Evolutionary conservation across 1,140 invertebrate species (phyloP), one percentile per base, ranked within the genome.

Genomic region (Calycopis cecrops): DNA sequence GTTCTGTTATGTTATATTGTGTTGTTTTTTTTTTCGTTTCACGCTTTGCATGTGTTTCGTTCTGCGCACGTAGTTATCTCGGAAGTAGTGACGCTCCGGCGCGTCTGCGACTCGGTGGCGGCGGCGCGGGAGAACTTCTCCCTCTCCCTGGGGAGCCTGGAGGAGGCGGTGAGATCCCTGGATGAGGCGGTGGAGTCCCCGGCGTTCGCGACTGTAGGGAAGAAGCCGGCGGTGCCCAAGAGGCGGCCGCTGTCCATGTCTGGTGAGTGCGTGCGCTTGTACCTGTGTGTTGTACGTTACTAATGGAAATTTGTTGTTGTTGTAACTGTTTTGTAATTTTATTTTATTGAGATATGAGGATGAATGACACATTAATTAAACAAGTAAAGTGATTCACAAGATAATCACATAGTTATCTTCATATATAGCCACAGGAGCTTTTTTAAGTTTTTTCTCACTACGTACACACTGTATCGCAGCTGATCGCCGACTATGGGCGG

Each of bases 221-320:
- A 88, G 61, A 88, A 88, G 55, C 87, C 87, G 0, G 79, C 81
- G 11, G 80, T 89, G 52, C 87, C 88, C 8, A 90, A 89, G 62
- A 78, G 88, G 35, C 79, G 91, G 37, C 91, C 91, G 9, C 79
- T 91, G 7, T 91, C 90, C 14, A 84, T 86, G 83, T 65, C 72
- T 52, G 80, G 80, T 85, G 44, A 65, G 76, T 42, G 9, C 38
- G 17, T 28, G 21, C 21, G 2, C 21, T 28, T 2, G 21, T 28
- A 6, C 2, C 21, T 28, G 21, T 3, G 21, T 28, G 21, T 28
- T 28, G 21, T 28, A 28, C 6, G 2, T 28, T 28, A 28, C 21
- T 28, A 6, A 3, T 28, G 21, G 21, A 28, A 28, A 28, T 28
- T 3, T 28, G 21, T 28, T 28, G 2, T 28, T 6, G 2, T 28